Evolutionary conservation across 35 echinoderm and acorn worm genomes (phyloP).

Genomic region (Heliocidaris erythrogramma): DNA sequence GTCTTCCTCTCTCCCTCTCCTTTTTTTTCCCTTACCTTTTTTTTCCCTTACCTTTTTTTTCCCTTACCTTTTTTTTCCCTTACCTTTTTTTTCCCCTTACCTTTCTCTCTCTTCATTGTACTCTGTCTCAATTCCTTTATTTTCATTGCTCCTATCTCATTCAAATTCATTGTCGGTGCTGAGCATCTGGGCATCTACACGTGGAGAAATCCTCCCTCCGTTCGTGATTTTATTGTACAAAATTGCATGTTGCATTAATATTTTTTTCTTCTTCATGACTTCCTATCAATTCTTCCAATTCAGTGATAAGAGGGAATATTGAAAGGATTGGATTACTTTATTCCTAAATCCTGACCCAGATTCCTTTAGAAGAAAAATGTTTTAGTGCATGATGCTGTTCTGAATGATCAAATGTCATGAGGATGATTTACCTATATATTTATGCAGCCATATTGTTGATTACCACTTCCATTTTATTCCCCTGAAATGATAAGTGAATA

Average conservation of each 20-base stretch:
- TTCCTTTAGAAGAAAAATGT: not conserved
- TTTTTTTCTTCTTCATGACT: not conserved
- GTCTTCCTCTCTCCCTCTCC: not conserved
- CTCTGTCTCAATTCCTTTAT: not conserved
- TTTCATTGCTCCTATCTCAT: not conserved
- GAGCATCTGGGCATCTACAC: not conserved
- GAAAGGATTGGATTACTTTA: not conserved
- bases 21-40: not conserved
- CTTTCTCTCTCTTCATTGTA: too few relatives aligned
- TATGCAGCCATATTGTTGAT: too few relatives aligned
- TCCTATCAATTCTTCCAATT: not conserved
- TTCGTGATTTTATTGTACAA: not conserved
- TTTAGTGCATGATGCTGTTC: too few relatives aligned
- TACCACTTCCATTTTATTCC: too few relatives aligned
- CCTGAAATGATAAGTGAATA: too few relatives aligned
- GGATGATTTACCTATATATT: not conserved
- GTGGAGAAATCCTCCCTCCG: not conserved
- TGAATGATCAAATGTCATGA: not conserved
- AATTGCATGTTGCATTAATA: not conserved
- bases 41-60: too few relatives aligned
- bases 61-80: not conserved
- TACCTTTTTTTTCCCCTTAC: too few relatives aligned
- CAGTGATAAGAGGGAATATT: not conserved
- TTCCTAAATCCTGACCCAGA: not conserved
- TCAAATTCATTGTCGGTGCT: not conserved